Percentiles rank a stretch among this genome's conserved stretches.
phyloP scores from a whole-genome alignment of 2,888 invertebrate species.

The Zeuzera pyrina region DNA sequence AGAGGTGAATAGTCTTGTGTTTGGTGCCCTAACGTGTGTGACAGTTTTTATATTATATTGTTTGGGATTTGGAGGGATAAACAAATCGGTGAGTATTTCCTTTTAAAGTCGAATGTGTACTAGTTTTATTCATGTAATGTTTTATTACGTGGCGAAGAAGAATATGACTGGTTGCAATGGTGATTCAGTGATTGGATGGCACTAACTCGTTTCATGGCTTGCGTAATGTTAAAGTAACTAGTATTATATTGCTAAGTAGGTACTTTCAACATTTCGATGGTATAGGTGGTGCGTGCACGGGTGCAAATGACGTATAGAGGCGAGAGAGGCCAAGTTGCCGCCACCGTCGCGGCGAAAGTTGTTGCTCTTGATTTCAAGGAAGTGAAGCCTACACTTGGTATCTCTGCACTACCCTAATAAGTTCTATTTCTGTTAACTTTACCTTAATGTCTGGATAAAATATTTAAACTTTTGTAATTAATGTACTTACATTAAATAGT shows the following conservation, averaged over 20 bases:
- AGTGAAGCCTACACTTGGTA: too few species aligned
- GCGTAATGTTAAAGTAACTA: conserved; percentile 34
- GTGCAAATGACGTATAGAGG: conserved; percentile 21
- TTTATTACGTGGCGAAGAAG: conserved; percentile 26
- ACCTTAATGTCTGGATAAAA: too few species aligned
- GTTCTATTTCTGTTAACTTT: too few species aligned
- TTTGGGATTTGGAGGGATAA: conserved; percentile 66
- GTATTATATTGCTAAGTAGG: conserved; percentile 18
- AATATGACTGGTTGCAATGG: conserved; percentile 16
- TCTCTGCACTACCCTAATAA: too few species aligned
- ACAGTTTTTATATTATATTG: conserved; percentile 56
- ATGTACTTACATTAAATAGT: too few species aligned
- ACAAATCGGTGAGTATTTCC: conserved; percentile 64
- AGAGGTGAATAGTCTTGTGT: conserved; percentile 65
- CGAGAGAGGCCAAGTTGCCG: conserved; percentile 20
- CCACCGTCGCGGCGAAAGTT: conserved; percentile 60
- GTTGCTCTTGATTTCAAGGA: conserved; percentile 60
- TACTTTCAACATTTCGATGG: conserved; percentile 17
- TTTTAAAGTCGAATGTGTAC: conserved; percentile 16
- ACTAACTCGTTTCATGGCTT: conserved; percentile 22
- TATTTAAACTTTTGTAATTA: too few species aligned
- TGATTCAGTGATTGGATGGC: conserved; percentile 19
- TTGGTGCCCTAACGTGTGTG: conserved; percentile 64
- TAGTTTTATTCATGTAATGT: conserved; percentile 9
- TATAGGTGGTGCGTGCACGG: conserved; percentile 22